phyloP scores from a whole-genome alignment of 1,140 invertebrate species.

The Drosophila melanogaster region DNA sequence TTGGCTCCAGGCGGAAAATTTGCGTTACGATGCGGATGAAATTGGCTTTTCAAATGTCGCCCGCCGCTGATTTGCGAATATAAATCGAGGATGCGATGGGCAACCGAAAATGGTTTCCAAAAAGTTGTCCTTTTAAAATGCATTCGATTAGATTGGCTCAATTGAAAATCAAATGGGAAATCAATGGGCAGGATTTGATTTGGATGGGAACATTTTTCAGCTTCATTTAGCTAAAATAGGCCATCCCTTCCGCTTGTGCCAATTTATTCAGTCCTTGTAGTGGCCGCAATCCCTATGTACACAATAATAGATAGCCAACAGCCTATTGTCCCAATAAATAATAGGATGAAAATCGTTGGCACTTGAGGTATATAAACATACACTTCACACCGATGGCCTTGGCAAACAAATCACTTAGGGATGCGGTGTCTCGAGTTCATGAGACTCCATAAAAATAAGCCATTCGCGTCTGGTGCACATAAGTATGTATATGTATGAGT shows the following conservation, averaged over 20 bases:
- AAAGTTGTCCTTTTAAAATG: constrained; percentile 22
- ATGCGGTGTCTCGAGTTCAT: constrained; percentile 38
- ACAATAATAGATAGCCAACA: constrained; percentile 36
- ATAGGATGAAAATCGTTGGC: constrained; percentile 57
- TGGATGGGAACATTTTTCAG: constrained; percentile 19
- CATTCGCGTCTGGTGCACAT: constrained; percentile 33
- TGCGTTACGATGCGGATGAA: constrained; percentile 22
- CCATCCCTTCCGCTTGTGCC: neutral
- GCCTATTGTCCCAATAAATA: constrained; percentile 49
- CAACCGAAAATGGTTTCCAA: constrained; percentile 3
- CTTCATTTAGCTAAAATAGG: constrained; percentile 29
- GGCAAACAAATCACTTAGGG: constrained; percentile 61
- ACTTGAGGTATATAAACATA: constrained; percentile 56
- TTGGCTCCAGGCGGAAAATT: constrained; percentile 44
- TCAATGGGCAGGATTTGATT: constrained; percentile 33
- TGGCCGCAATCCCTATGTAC: constrained; percentile 9
- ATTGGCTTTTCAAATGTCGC: constrained; percentile 49
- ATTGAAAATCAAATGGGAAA: constrained; percentile 45
- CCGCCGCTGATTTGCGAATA: constrained; percentile 34
- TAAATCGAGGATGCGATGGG: constrained; percentile 29
- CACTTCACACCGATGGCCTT: constrained; percentile 56
- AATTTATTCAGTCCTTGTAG: neutral
- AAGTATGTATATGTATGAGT: constrained; percentile 37
- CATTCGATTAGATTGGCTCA: constrained; percentile 42
- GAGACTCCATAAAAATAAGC: constrained; percentile 52